A percentile compares a stretch with the other conserved stretches of the same genome.
phyloP scores from a whole-genome alignment of 1,140 invertebrate genomes.

The Heliconius himera region DNA sequence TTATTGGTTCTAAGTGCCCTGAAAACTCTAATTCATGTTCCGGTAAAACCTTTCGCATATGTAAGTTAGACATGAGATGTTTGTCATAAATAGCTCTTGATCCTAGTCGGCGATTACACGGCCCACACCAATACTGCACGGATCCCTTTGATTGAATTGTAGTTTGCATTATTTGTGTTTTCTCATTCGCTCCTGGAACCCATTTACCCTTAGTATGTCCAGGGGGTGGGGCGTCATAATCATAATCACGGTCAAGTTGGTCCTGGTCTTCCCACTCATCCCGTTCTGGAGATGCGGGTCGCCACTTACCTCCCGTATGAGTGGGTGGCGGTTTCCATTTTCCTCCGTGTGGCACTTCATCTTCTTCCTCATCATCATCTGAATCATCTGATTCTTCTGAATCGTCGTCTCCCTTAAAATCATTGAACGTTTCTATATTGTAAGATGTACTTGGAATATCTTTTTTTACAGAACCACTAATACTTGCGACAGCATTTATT shows the following conservation, averaged over 20 bases:
- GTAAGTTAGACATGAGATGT: conserved; percentile 88
- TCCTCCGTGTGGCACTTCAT: conserved; percentile 79
- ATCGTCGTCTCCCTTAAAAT: conserved; percentile 82
- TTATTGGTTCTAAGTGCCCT: conserved; percentile 65
- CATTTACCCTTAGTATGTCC: conserved; percentile 89
- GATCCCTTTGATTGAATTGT: conserved; percentile 78
- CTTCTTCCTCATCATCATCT: conserved; percentile 84
- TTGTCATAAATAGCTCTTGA: conserved; percentile 88
- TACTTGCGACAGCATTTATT: conserved; percentile 84
- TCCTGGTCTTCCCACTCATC: conserved; percentile 63
- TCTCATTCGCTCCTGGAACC: conserved; percentile 85
- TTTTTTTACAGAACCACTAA: conserved; percentile 81
- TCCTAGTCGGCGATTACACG: conserved; percentile 88
- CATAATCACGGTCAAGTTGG: conserved; percentile 70
- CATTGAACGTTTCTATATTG: conserved; percentile 73
- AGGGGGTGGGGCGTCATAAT: conserved; percentile 83
- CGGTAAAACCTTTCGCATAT: conserved; percentile 85
- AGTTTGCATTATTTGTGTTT: conserved; percentile 80
- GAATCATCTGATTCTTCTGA: conserved; percentile 81
- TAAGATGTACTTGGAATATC: conserved; percentile 70
- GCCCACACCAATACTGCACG: conserved; percentile 89
- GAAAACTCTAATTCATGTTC: conserved; percentile 85
- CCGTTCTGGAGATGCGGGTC: conserved; percentile 70
- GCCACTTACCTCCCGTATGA: conserved; percentile 90
- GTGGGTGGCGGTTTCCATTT: conserved; percentile 87